Percentiles rank a stretch among this genome's conserved stretches.
These are phyloP conservation scores for Cyprinus carpio DNA, from an alignment of 2,113 vertebrate species.

Conservation along the genomic window DNA sequence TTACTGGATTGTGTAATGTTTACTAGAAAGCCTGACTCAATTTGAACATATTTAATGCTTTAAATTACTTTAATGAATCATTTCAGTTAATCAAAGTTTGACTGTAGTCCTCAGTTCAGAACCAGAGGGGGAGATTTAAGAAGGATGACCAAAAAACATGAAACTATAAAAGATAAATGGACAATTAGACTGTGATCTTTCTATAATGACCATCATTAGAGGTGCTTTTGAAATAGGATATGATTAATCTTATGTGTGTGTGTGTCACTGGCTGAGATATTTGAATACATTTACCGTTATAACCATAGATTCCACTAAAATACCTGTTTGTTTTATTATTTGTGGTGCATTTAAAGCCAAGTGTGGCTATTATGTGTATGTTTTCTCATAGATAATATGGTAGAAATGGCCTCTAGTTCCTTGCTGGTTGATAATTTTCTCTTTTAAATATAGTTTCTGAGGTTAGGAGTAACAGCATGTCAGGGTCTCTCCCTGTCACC, in stretches of 20 bases:
- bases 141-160: background rate
- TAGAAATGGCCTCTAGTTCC: background rate
- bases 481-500: constrained; percentile 7
- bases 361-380: background rate
- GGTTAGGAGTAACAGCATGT: constrained; percentile 28
- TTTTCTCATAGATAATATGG: background rate
- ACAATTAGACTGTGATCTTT: background rate
- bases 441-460: background rate
- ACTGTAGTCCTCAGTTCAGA: background rate
- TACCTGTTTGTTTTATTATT: background rate
- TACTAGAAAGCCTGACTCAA: background rate
- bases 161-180: background rate
- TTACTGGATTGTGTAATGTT: background rate
- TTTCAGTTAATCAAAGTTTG: background rate
- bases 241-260: background rate
- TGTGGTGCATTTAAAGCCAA: background rate
- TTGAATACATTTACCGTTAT: background rate
- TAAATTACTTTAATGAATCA: background rate
- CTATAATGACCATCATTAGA: background rate
- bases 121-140: background rate
- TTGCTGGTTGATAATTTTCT: background rate
- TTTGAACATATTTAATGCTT: background rate
- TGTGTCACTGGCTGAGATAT: background rate
- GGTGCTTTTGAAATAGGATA: background rate
- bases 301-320: background rate